These are phyloP conservation scores for Lypha dubia DNA, from an alignment of 2,888 invertebrate genomes.

Conservation along the genomic window DNA sequence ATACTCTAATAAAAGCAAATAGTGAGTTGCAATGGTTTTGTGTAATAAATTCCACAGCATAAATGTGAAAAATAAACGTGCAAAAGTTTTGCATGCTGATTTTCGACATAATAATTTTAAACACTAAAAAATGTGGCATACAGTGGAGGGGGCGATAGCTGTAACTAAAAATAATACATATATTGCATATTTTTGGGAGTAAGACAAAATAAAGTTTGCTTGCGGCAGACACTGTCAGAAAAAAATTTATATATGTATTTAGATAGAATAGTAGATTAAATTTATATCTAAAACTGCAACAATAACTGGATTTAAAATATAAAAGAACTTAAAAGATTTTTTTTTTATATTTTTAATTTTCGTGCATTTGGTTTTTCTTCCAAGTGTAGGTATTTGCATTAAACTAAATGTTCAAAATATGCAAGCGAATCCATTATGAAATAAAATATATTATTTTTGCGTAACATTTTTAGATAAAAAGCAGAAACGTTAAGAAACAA, in stretches of 20 bases:
- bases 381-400: conserved; percentile 2
- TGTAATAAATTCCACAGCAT: conserved; percentile 51
- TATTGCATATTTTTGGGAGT: conserved; percentile 70
- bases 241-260: not conserved
- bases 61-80: conserved; percentile 56
- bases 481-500: not conserved
- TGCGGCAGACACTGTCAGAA: conserved; percentile 39
- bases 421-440: conserved; percentile 40
- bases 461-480: conserved; percentile 43
- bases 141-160: conserved; percentile 47
- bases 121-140: conserved; percentile 56
- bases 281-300: not conserved
- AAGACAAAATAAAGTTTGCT: conserved; percentile 48
- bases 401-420: conserved; percentile 13
- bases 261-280: not conserved
- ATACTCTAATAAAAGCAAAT: conserved; percentile 31
- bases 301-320: not conserved
- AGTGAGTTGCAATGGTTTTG: conserved; percentile 17
- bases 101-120: conserved; percentile 63
- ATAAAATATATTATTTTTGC: conserved; percentile 56
- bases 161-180: conserved; percentile 48
- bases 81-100: conserved; percentile 58
- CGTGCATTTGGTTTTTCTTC: not conserved
- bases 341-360: not conserved
- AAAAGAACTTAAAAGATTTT: conserved; percentile 1